Base-by-base conservation (phyloP, 2,888 invertebrate species). In the Lasioglossum malachurum region DNA sequence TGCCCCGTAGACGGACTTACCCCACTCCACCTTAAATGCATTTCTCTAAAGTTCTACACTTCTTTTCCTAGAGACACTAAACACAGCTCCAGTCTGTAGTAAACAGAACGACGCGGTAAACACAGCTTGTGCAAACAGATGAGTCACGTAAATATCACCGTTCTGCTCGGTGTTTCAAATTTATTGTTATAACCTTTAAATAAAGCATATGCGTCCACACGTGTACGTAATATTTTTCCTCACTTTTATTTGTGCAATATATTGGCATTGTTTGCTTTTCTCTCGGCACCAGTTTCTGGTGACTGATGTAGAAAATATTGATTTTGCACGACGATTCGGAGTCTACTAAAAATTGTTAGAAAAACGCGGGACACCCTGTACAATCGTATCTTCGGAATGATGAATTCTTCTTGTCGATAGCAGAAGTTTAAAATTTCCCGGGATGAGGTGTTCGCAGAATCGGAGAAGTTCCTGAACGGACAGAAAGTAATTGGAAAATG, bases 401-500 rank as follows among this genome's bases (percentile, higher is more conserved):
- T 4, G 60, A 35, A 41, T 69, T 69, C 12, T 69, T 23, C 2
- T 35, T 41, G n/a, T 16, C 49, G n/a, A 53, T 8, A 74, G 46
- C 4, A 35, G 7, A 67, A 67, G 1, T 35, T 67, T 44, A 1
- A n/a, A n/a, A n/a, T 71, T 41, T 0, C n/a, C 16, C n/a, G 27
- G n/a, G 5, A 44, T 27, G 23, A 71, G 23, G 41, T 27, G 41
- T 44, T 7, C n/a, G 31, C 12, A 4, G 69, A 41, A 41, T 69
- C n/a, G 12, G 12, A 31, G 27, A 35, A 35, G 49, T 31, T 60
- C 4, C 8, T 16, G 23, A 41, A 3, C 10, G 16, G 19, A 14
- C 19, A 75, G 41, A 57, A 16, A 60, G n/a, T 75, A 75, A 75
- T 41, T 57, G 27, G n/a, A 69, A 27, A 72, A 83, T 82, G 31